Base-by-base conservation (phyloP, 2,797 vertebrate species). In the Antennarius maculatus region DNA sequence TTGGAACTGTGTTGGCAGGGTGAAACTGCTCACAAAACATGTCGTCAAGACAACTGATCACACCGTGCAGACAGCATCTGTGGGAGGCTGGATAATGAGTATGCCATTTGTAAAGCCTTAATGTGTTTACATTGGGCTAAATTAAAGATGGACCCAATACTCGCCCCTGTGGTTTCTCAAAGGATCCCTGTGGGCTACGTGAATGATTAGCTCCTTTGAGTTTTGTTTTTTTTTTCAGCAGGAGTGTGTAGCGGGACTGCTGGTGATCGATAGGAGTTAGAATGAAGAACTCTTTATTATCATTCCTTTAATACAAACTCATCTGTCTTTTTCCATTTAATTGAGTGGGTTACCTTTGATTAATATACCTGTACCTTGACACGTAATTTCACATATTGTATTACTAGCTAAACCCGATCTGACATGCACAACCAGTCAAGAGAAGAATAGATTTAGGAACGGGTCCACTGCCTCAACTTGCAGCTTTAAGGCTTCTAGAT, bases 171-270 rank as follows among this genome's bases (percentile, higher is more conserved):
- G 80, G 82, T 83, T 89, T 77, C 81, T 88, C 69, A 68, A 84
- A 81, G 57, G 70, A 77, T 94, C 89, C 88, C 90, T 69, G 73
- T 73, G 77, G 91, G 87, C 86, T 73, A 66, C 72, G 86, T 88
- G 82, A 90, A 85, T 85, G 88, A 92, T 92, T 91, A 91, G 81
- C 87, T 89, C 67, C 89, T 90, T 88, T 84, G 74, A 87, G 83
- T 7, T 39, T 39, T 39, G 1, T 39, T 7, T 7, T 90, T 87
- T 85, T 83, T 75, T 80, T 79, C 74, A 60, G 71, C 57, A 54
- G 77, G 77, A 82, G 74, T 69, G 71, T 87, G 79, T 78, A 42
- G 67, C 67, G 82, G 84, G 81, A 87, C 75, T 75, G 75, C 76
- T 64, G 66, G 72, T 80, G 83, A 92, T 93, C 92, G 87, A 92